These are phyloP conservation scores for Protonemura montana DNA, from an alignment of 2,888 invertebrate genomes.

Conservation along the genomic window DNA sequence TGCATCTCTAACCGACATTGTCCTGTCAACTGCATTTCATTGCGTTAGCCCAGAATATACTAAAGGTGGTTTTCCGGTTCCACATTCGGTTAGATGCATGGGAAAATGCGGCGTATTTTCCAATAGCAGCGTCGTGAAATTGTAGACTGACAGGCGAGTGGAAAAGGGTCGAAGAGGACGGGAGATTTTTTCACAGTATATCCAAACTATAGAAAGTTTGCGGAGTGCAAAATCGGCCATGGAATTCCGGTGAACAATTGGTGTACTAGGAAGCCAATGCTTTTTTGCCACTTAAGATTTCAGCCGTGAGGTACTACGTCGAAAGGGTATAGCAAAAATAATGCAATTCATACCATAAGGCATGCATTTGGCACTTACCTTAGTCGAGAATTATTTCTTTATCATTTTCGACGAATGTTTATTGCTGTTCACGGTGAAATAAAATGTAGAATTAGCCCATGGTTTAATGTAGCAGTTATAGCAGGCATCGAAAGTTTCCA, in stretches of 20 bases:
- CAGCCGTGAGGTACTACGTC: neutral
- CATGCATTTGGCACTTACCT: neutral
- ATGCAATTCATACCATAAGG: constrained; percentile 3
- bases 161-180: neutral
- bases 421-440: neutral
- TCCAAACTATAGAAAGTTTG: neutral
- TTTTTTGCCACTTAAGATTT: neutral
- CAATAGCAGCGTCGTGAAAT: neutral
- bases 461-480: neutral
- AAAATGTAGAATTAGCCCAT: neutral
- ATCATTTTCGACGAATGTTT: neutral
- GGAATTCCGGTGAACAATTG: neutral
- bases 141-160: neutral
- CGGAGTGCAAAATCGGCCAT: neutral
- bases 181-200: neutral
- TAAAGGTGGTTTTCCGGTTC: neutral
- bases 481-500: neutral
- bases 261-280: neutral
- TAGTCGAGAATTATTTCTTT: neutral
- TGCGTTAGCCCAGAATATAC: neutral
- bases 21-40: neutral
- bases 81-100: neutral
- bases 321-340: neutral
- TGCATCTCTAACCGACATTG: neutral
- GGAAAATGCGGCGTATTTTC: neutral